phyloP scores from a whole-genome alignment of 2,797 vertebrate genomes.

The Sebastes diploproa region DNA sequence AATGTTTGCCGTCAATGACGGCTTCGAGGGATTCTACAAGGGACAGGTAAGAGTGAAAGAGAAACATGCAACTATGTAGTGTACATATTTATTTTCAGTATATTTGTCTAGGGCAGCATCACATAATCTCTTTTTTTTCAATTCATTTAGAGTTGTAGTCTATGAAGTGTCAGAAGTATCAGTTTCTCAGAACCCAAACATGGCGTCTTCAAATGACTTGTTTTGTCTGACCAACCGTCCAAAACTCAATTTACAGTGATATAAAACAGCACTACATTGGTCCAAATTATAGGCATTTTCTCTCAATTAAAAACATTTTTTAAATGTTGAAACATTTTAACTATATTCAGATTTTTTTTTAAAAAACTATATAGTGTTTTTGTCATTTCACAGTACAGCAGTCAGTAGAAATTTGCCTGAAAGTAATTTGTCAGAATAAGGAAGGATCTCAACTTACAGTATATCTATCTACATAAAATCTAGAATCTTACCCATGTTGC shows the following conservation, averaged over 20 bases:
- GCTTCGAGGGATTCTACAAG: constrained; percentile 92
- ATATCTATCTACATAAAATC: too few species aligned
- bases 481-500: background rate
- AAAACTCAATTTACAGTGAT: background rate
- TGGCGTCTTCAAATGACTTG: background rate
- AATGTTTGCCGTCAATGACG: constrained; percentile 91
- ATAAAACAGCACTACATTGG: background rate
- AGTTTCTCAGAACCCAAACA: background rate
- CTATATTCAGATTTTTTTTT: background rate
- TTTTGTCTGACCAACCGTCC: background rate
- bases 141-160: background rate
- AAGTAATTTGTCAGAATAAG: background rate
- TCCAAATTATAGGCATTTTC: background rate
- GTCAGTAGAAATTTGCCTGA: background rate
- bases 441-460: background rate
- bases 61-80: background rate
- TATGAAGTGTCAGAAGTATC: background rate
- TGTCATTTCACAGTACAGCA: background rate
- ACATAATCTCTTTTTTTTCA: background rate
- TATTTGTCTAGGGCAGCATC: background rate
- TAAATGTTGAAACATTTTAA: background rate
- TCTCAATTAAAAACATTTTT: background rate
- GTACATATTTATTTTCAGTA: background rate
- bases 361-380: background rate
- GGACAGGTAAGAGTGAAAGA: constrained; percentile 82